Conservation (phyloP, 2,888 invertebrate species). For the Philhelius pedissequus region DNA sequence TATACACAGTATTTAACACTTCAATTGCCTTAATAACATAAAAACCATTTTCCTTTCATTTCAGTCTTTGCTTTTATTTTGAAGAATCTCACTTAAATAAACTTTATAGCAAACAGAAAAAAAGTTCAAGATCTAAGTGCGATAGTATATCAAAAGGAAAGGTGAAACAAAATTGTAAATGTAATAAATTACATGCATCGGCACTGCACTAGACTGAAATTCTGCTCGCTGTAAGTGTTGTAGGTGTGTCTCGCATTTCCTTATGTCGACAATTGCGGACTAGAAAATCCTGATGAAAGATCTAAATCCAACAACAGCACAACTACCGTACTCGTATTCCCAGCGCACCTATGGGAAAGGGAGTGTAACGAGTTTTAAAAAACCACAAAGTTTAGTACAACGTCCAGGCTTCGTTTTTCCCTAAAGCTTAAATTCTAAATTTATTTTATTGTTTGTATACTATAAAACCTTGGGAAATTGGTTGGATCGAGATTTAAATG, state of each 20-base stretch:
- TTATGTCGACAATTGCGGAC: constrained; percentile 20
- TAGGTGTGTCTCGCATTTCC: constrained; percentile 47
- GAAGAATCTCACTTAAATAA: constrained; percentile 14
- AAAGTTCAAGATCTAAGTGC: neutral
- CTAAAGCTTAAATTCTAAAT: no score
- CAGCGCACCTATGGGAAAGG: no score
- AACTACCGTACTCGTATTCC: no score
- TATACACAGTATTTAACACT: no score
- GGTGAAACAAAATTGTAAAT: constrained; percentile 32
- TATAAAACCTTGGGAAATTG: no score
- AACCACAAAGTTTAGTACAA: no score
- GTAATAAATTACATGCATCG: constrained; percentile 45
- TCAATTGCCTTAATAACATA: neutral
- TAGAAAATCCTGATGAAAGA: neutral
- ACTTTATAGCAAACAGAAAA: neutral
- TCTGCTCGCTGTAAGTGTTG: constrained; percentile 36
- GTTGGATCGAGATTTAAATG: no score
- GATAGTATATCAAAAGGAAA: neutral
- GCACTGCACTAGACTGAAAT: neutral
- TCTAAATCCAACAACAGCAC: neutral
- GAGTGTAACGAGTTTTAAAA: neutral
- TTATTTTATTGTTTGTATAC: no score
- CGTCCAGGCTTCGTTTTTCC: no score
- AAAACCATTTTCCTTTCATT: neutral
- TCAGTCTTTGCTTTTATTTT: neutral